Conservation (phyloP, 2,113 vertebrate species). For the Gnathochromis pfefferi region DNA sequence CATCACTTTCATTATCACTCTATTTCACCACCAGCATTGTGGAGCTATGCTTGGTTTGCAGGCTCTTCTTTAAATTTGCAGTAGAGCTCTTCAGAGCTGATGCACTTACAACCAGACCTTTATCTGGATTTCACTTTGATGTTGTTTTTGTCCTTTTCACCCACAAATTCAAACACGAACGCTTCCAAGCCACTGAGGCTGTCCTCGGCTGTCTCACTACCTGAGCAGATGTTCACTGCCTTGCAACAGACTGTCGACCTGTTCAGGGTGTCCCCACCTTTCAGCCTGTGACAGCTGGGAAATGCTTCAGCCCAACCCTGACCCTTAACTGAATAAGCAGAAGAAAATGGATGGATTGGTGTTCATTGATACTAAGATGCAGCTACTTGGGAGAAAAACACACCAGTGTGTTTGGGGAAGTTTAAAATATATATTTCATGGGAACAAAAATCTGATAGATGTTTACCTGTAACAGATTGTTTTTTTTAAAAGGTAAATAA, state of each 20-base stretch:
- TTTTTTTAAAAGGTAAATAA: neutral
- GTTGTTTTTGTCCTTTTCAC: neutral
- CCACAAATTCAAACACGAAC: neutral
- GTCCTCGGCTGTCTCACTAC: neutral
- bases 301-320: neutral
- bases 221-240: neutral
- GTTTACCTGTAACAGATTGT: neutral
- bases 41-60: neutral
- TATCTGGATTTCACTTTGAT: neutral
- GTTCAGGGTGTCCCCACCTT: neutral
- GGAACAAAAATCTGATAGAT: neutral
- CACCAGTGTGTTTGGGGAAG: neutral
- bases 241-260: neutral
- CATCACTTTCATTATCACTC: neutral
- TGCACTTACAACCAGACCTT: neutral
- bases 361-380: neutral
- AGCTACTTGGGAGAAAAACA: neutral
- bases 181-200: neutral
- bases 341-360: neutral
- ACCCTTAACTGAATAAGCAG: neutral
- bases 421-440: neutral
- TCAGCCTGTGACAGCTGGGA: neutral
- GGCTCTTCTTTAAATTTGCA: neutral
- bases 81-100: neutral
- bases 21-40: neutral